Conservation (phyloP, 2,113 vertebrate genomes). For the Helogale parvula region DNA sequence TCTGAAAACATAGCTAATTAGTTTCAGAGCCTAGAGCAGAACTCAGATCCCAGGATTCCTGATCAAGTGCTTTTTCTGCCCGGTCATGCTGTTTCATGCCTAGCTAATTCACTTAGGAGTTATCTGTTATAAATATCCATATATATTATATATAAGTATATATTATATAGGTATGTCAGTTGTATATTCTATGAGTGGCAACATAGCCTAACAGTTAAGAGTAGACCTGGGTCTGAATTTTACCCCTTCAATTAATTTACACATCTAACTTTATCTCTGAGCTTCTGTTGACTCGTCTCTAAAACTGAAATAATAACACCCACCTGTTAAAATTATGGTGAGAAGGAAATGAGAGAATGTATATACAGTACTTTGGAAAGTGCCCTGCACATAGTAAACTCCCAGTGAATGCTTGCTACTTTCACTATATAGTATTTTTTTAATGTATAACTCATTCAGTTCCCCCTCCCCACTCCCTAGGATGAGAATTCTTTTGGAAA, state of each 20-base stretch:
- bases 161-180: neutral
- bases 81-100: neutral
- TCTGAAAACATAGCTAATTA: neutral
- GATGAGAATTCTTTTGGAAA: constrained; percentile 45
- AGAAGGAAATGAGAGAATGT: constrained; percentile 10
- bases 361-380: constrained; percentile 16
- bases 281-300: constrained; percentile 34
- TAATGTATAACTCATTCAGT: neutral
- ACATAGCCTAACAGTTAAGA: constrained; percentile 5
- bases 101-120: constrained; percentile 5
- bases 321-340: constrained; percentile 37
- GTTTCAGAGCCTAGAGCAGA: neutral
- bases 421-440: neutral
- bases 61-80: constrained; percentile 21
- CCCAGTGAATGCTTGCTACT: constrained; percentile 28
- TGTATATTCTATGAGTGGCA: neutral
- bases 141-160: neutral
- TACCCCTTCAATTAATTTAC: neutral
- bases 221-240: constrained; percentile 30
- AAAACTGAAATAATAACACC: constrained; percentile 31
- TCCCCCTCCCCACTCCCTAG: neutral
- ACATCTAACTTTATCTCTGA: constrained; percentile 15
- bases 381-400: constrained; percentile 17
- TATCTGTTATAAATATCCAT: neutral
- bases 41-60: neutral